Evolutionary conservation across 2,797 vertebrate genomes (phyloP).

Genomic region (Poecilia velifera): DNA sequence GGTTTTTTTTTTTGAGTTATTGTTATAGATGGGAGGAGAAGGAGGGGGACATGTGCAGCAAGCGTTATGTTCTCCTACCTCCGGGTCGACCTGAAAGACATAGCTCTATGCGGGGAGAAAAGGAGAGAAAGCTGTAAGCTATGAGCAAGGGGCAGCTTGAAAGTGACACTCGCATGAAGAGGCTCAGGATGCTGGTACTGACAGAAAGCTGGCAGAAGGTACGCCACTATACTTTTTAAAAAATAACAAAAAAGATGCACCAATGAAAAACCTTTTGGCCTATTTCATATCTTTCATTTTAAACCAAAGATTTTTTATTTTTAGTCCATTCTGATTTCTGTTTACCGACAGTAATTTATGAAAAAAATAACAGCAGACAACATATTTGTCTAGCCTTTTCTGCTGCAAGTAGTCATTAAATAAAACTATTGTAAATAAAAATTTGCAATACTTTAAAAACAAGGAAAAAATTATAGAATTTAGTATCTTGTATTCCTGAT

Average conservation of each 20-base stretch:
- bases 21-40: conserved; percentile 30
- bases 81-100: conserved; percentile 83
- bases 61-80: conserved; percentile 79
- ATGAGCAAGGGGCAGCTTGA: conserved; percentile 45
- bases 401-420: neutral
- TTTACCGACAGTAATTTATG: neutral
- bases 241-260: neutral
- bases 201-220: conserved; percentile 13
- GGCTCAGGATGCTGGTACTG: neutral
- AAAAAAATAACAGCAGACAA: neutral
- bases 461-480: neutral
- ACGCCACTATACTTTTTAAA: neutral
- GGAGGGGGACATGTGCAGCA: conserved; percentile 64
- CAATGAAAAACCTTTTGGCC: neutral
- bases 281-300: neutral
- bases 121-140: conserved; percentile 72
- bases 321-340: neutral
- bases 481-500: neutral
- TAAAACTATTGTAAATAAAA: neutral
- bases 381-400: neutral
- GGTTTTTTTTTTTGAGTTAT: conserved; percentile 16
- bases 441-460: neutral
- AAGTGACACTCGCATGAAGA: conserved; percentile 47
- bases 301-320: neutral
- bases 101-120: conserved; percentile 78